phyloP scores from a whole-genome alignment of 1,140 invertebrate species.

The Pseudachorutes palmiensis region DNA sequence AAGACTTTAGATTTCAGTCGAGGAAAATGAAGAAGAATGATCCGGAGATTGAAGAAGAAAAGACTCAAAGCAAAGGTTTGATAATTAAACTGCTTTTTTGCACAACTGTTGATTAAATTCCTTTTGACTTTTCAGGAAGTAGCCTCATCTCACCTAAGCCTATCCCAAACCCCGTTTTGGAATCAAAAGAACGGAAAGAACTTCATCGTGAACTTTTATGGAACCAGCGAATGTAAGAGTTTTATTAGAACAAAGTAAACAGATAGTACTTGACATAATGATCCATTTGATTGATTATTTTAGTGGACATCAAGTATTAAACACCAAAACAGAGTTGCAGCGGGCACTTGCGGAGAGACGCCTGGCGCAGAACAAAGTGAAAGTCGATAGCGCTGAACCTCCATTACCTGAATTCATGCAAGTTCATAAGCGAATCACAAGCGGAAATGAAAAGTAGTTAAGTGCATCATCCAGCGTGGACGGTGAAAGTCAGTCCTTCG shows the following conservation, averaged over 20 bases:
- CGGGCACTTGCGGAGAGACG: background rate
- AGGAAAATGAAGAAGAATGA: too few relatives aligned
- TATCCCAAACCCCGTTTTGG: background rate
- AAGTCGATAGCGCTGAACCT: background rate
- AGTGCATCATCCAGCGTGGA: too few relatives aligned
- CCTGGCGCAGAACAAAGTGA: background rate
- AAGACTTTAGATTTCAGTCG: too few relatives aligned
- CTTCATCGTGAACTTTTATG: slow-evolving; percentile 3
- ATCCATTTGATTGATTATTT: background rate
- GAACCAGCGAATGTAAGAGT: slow-evolving; percentile 1
- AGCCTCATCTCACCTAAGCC: background rate
- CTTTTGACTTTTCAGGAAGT: background rate
- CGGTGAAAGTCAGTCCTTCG: too few relatives aligned
- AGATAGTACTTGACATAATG: background rate
- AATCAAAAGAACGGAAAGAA: slow-evolving; percentile 1
- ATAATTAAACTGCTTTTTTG: background rate
- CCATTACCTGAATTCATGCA: slow-evolving; percentile 3
- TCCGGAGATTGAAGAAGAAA: background rate
- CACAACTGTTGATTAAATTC: too few relatives aligned
- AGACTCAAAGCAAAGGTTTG: background rate
- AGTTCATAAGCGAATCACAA: background rate
- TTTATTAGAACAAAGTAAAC: background rate
- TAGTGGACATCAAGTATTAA: slow-evolving; percentile 2
- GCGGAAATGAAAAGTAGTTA: background rate
- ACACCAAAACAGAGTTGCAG: background rate